phyloP scores from a whole-genome alignment of 1,140 invertebrate genomes.

The Bombus breviceps region DNA sequence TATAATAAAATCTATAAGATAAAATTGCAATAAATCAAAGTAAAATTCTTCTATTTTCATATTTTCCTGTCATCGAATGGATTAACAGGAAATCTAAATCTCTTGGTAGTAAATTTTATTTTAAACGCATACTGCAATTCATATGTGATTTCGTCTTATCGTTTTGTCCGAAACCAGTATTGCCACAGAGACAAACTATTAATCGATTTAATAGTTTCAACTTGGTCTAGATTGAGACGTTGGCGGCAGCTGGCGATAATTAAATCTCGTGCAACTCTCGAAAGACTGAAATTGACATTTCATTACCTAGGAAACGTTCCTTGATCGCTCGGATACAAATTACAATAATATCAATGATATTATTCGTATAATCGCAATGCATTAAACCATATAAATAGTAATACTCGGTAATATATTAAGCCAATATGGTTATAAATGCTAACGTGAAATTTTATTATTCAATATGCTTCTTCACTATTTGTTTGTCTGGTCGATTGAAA shows the following conservation, averaged over 20 bases:
- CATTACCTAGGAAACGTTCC: slow-evolving; percentile 37
- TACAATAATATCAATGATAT: slow-evolving; percentile 18
- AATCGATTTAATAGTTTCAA: slow-evolving; percentile 64
- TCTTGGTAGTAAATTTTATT: background rate
- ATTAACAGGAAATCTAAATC: background rate
- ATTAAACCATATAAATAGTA: background rate
- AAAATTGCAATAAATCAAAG: background rate
- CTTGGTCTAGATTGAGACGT: slow-evolving; percentile 53
- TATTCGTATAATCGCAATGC: background rate
- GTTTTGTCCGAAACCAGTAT: slow-evolving; percentile 9
- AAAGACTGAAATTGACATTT: slow-evolving; percentile 61
- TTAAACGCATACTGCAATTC: background rate
- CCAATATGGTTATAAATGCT: no score
- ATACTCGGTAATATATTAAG: background rate
- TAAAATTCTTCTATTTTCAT: no score
- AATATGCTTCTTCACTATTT: background rate
- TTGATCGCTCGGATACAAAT: slow-evolving; percentile 5
- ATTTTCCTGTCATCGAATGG: background rate
- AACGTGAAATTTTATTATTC: background rate
- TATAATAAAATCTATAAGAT: background rate
- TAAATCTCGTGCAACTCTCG: slow-evolving; percentile 51
- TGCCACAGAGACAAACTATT: slow-evolving; percentile 53
- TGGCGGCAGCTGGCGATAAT: slow-evolving; percentile 51
- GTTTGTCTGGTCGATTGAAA: background rate
- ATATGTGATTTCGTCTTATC: background rate